Conservation (phyloP, 2,113 vertebrate species). For the Burhinus bistriatus region DNA sequence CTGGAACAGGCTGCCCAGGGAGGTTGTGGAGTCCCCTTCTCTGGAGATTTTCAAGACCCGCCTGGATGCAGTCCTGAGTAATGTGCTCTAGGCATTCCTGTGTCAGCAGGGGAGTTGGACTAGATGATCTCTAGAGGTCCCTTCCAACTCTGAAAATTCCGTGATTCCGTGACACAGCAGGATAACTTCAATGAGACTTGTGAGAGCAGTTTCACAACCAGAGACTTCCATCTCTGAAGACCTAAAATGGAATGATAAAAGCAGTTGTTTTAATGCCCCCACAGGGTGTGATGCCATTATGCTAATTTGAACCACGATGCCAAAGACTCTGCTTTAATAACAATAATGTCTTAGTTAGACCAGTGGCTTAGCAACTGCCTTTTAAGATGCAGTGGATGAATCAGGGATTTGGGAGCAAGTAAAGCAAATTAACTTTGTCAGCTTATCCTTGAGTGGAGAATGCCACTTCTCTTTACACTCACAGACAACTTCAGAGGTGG, state of each 20-base stretch:
- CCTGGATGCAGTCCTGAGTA: no score
- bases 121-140: no score
- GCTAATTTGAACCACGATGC: constrained; percentile 38
- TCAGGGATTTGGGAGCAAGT: constrained; percentile 3
- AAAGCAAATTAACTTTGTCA: constrained; percentile 25
- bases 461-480: not conserved
- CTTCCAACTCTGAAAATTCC: no score
- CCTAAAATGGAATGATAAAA: constrained; percentile 38
- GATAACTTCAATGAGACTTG: constrained; percentile 31
- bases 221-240: constrained; percentile 27
- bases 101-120: no score
- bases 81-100: no score
- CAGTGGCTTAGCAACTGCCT: constrained; percentile 18
- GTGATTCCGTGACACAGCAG: no score
- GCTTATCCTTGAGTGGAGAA: not conserved
- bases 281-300: constrained; percentile 25
- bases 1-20: no score
- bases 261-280: constrained; percentile 48
- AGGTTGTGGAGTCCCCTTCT: no score
- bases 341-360: constrained; percentile 14
- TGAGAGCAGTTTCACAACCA: constrained; percentile 44
- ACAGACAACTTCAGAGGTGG: not conserved
- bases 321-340: constrained; percentile 18
- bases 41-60: no score
- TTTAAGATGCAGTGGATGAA: constrained; percentile 4